Percentiles rank a stretch among this genome's conserved stretches.
Conservation (phyloP, 64 coral and sea anemone species). For the Stylophora pistillata region DNA sequence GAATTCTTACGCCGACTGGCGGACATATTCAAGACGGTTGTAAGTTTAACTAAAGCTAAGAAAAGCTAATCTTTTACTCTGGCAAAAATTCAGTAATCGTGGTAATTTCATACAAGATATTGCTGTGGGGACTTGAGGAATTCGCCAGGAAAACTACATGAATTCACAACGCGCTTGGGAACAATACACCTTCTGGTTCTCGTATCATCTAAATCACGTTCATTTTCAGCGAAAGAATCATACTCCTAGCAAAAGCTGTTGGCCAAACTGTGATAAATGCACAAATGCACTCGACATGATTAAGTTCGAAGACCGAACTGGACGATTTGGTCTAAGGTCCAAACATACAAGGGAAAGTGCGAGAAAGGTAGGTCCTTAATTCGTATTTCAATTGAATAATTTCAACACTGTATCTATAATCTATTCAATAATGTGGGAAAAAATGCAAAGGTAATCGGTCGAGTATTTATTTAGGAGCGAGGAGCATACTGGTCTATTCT, state of each 20-base stretch:
- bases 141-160: constrained; percentile 18
- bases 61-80: constrained; percentile 14
- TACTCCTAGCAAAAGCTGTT: neutral
- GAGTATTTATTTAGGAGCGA: too few species aligned
- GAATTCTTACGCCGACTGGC: neutral
- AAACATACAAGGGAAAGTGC: constrained; percentile 42
- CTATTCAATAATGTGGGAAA: neutral
- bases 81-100: neutral
- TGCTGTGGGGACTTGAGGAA: neutral
- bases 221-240: constrained; percentile 38
- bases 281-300: constrained; percentile 20
- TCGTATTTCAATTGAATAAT: neutral
- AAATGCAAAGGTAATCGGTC: neutral
- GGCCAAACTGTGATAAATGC: constrained; percentile 47
- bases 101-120: too few species aligned
- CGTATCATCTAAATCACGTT: constrained; percentile 65
- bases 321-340: constrained; percentile 48
- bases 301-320: constrained; percentile 12
- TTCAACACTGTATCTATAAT: neutral
- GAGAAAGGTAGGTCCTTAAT: constrained; percentile 3
- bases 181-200: constrained; percentile 54
- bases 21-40: neutral
- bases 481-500: too few species aligned
- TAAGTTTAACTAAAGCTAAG: neutral
- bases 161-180: constrained; percentile 29